Base-by-base conservation (phyloP, 2,888 invertebrate species). In the Adelognathus sp. region DNA sequence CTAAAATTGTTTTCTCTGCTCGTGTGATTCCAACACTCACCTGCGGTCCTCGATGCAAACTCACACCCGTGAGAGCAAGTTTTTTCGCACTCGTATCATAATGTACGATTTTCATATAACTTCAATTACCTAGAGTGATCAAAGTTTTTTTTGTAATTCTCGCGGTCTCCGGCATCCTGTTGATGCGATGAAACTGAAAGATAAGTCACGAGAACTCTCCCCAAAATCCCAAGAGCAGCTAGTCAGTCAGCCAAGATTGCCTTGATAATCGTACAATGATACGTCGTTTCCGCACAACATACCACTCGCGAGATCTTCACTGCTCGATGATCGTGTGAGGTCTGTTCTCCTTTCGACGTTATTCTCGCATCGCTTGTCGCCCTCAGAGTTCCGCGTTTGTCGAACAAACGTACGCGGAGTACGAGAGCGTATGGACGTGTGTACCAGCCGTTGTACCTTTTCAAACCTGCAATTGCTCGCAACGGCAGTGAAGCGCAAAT, bases 321-420 rank as follows among this genome's bases (percentile, higher is more conserved):
- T 63, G 70, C 54, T 69, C 75, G 58, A 76, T 75, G 75, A 63
- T 75, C 75, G 75, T 75, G 75, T 75, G 75, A 69, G 75, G 75
- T 75, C 69, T 46, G 29, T 71, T 58, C 54, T 44, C 41, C 61
- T 50, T 39, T 16, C 29, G 56, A n/a, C 58, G 46, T 67, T 74
- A 41, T 75, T 67, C 67, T 67, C 67, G 41, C 31, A 31, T 50
- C 27, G 31, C 44, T 58, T 33, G 50, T 31, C 54, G 39, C 60
- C 63, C 44, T 56, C 50, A 2, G 50, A n/a, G 24, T 50, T 21
- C 50, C n/a, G 33, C 58, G 44, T 31, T 54, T 63, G 69, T 52
- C 61, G 61, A 61, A 60, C 29, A 46, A 58, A 60, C 61, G 44
- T 54, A 44, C 14, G 63, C 21, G n/a, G 60, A 60, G 31, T 61